Base-by-base conservation (phyloP, 2,888 invertebrate species). In the Phyllotreta cruciferae region DNA sequence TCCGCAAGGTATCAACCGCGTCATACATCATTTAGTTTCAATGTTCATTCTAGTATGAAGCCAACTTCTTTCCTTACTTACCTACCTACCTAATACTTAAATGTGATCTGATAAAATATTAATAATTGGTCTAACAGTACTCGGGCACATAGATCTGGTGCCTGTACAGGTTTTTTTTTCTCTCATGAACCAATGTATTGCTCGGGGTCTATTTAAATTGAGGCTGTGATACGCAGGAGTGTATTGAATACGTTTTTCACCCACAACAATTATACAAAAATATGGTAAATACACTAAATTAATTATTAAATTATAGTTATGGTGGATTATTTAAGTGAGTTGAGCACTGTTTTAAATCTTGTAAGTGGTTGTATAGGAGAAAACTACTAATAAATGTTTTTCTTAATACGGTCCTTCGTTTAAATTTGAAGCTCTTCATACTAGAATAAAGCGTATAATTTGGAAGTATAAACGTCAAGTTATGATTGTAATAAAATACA, bases 91-190 rank as follows among this genome's bases (percentile, higher is more conserved):
- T 63, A 64, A 70, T 68, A 68, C 67, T 67, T 70, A 70, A 68
- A 65, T 70, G 56, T 63, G 72, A 76, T 74, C 75, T 74, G 76
- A 76, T 76, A 75, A 75, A 67, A 57, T 65, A 71, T 72, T 72
- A 74, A 75, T 75, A 75, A 76, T 74, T 75, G 74, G 73, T 73
- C 73, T 75, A 75, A 74, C 73, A 74, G 74, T 74, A 74, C 73
- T 66, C n/a, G 13, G 56, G 60, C 57, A 53, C 60, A 54, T 56
- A 64, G 56, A 56, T 64, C 50, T 56, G 53, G 60, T 56, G 55
- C 62, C 58, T 64, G 66, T 69, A 70, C 70, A 63, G 68, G 70
- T 58, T 58, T 69, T 66, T 49, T 58, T 24, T 24, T 3, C 24
- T 58, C 58, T 58, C 58, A 58, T 58, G 58, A 57, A 56, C 60